Conservation (phyloP, 2,888 invertebrate genomes). For the Sminthurinus aureus region DNA sequence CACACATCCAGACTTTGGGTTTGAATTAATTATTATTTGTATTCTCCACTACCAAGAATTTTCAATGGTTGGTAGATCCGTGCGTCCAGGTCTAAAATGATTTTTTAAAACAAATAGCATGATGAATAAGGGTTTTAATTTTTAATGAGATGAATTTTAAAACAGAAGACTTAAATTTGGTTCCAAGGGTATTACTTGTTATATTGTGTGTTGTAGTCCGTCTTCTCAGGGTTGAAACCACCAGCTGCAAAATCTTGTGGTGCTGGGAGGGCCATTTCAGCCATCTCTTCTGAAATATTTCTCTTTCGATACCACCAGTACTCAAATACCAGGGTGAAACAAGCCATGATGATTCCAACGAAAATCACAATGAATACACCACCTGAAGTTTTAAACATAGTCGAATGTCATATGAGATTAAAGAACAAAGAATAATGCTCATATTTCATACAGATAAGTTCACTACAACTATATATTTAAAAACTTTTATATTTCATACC, state of each 20-base stretch:
- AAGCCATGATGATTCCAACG: slow-evolving; percentile 91
- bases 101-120: neutral
- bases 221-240: slow-evolving; percentile 53
- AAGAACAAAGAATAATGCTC: neutral
- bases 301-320: slow-evolving; percentile 82
- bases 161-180: neutral
- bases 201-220: slow-evolving; percentile 60
- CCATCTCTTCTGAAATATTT: slow-evolving; percentile 59
- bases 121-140: neutral
- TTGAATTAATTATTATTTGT: neutral
- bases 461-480: too few relatives aligned
- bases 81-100: slow-evolving; percentile 42
- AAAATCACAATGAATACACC: slow-evolving; percentile 94
- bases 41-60: slow-evolving; percentile 55
- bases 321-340: slow-evolving; percentile 88
- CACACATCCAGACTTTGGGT: neutral
- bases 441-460: slow-evolving; percentile 74
- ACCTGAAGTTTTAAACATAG: slow-evolving; percentile 44
- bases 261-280: slow-evolving; percentile 58
- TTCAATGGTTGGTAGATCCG: slow-evolving; percentile 59
- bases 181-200: slow-evolving; percentile 51
- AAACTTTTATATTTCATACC: slow-evolving; percentile 65
- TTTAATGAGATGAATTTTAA: neutral
- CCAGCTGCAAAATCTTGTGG: slow-evolving; percentile 55
- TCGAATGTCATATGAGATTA: too few relatives aligned